Evolutionary conservation across 2,113 vertebrate species (phyloP), one percentile per base, ranked within the genome.

Genomic region (Aphelocoma coerulescens): DNA sequence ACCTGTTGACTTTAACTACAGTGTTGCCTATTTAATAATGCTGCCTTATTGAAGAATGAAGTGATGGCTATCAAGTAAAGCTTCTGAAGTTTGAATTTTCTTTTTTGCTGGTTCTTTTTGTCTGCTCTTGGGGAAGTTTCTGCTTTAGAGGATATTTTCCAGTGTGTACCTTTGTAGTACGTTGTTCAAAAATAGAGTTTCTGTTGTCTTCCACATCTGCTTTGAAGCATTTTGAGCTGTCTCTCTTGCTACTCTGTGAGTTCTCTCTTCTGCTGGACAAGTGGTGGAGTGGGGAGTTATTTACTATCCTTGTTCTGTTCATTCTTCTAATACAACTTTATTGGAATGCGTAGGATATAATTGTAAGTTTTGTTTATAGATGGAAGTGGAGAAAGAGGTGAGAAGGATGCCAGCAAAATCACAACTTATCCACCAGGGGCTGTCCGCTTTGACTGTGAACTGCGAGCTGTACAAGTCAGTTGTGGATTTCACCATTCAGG

Each of bases 401-500:
- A 99, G 94, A 99, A 99, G 77, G 99, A 99, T 97, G 98, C 99
- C 91, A 99, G 99, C 97, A 99, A 99, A 98, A 99, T 99, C 93
- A 99, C 99, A 92, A 99, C 99, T 1, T 99, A 99, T 55, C 99
- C 99, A 27, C 99, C 99, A 3, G 99, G 99, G 32, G 98, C 99
- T 5, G 99, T 99, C 51, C 98, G 98, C 30, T 99, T 99, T 92
- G 99, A 99, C 97, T 99, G 98, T 86, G 99, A 99, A 58, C 97
- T 99, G 68, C 98, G 99, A 74, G 99, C 99, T 6, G 97, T 99
- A 23, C 99, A 99, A 98, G 99, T 99, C 97, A 99, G 99, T 98
- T 99, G 99, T 85, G 99, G 99, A 80, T 99, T 99, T 97, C 99
- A 99, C 93, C 99, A 99, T 97, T 99, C 99, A 67, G 99, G 99